Conservation (phyloP, 1,140 invertebrate genomes). For the Sarcophaga peregrina region DNA sequence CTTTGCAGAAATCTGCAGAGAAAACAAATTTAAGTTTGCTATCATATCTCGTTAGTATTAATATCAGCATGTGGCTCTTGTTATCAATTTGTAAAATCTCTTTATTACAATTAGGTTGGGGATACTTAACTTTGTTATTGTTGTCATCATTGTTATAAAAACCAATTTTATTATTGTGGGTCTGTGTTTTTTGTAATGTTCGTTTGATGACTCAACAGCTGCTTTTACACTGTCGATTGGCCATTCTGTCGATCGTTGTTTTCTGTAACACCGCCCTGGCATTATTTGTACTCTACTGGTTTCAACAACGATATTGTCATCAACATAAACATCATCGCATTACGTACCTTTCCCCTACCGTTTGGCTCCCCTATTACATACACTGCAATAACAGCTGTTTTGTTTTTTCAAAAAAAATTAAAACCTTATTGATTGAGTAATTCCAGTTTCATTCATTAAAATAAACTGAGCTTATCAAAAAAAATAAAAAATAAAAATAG, state of each 20-base stretch:
- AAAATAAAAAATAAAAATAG: no score
- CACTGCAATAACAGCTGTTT: neutral
- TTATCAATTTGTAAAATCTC: neutral
- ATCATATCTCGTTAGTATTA: neutral
- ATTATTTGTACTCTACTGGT: neutral
- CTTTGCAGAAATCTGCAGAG: neutral
- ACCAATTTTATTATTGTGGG: neutral
- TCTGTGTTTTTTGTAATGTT: neutral
- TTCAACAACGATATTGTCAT: neutral
- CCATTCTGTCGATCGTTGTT: neutral
- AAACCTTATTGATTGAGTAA: neutral
- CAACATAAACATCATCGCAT: neutral
- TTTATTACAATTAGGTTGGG: conserved; percentile 16
- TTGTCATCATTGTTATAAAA: neutral
- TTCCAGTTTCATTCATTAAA: neutral
- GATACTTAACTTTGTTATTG: neutral
- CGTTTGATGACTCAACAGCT: conserved; percentile 35
- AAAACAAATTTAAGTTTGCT: neutral
- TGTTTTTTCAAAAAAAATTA: neutral
- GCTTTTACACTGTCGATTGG: neutral
- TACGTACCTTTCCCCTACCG: neutral
- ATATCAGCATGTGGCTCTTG: no score
- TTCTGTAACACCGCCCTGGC: neutral
- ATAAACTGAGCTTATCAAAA: neutral
- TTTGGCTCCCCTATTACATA: neutral